Conservation (phyloP, 1,140 invertebrate genomes). For the Trypoxylus dichotomus region DNA sequence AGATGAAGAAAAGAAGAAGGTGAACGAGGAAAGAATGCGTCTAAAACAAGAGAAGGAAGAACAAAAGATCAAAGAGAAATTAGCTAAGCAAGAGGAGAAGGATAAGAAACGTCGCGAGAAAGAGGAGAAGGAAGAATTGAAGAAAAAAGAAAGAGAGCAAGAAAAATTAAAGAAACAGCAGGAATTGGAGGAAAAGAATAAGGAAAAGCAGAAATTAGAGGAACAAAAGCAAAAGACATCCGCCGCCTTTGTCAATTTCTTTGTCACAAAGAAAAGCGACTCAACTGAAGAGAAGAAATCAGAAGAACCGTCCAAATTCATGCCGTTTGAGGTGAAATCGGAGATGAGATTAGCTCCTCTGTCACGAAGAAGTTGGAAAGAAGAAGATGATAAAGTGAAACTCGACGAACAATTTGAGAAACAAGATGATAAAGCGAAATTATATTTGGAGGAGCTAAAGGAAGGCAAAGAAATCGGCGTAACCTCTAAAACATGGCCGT, state of each 20-base stretch:
- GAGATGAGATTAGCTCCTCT: constrained; percentile 84
- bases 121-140: constrained; percentile 50
- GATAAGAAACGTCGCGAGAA: constrained; percentile 56
- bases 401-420: constrained; percentile 58
- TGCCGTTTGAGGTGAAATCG: constrained; percentile 77
- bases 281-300: constrained; percentile 47
- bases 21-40: constrained; percentile 57
- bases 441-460: constrained; percentile 68
- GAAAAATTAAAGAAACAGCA: constrained; percentile 59
- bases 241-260: constrained; percentile 78
- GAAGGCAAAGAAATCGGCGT: constrained; percentile 54
- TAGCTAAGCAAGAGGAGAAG: constrained; percentile 60
- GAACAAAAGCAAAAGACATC: constrained; percentile 74
- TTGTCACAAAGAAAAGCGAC: constrained; percentile 67
- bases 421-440: constrained; percentile 51
- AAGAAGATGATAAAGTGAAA: constrained; percentile 54
- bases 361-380: constrained; percentile 56
- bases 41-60: constrained; percentile 55
- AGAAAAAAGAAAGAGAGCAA: constrained; percentile 52
- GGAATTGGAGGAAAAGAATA: constrained; percentile 64
- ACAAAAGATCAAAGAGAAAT: constrained; percentile 57
- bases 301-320: constrained; percentile 56
- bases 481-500: constrained; percentile 67
- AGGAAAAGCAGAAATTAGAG: constrained; percentile 61
- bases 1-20: constrained; percentile 46